Evolutionary conservation across 2,113 vertebrate genomes (phyloP), one percentile per base, ranked within the genome.

Genomic region (Erpornis zantholeuca): DNA sequence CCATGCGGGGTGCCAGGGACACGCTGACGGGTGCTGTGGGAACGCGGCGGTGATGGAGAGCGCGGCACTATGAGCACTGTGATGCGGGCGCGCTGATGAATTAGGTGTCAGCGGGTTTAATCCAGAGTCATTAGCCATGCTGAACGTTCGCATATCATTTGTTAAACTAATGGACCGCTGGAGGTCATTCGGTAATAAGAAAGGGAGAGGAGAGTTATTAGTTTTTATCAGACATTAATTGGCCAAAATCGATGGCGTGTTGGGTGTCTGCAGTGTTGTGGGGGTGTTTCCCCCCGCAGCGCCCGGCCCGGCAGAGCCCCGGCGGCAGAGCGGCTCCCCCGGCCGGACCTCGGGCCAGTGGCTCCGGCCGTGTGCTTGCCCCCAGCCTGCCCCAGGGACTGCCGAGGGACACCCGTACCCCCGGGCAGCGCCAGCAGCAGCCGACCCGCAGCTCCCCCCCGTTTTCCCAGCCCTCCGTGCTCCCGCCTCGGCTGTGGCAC

Each of bases 161-260:
- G 88, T 95, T 93, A 93, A 72, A 65, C 95, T 94, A 95, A 97
- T 97, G 86, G 78, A 86, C 94, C 25, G 92, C 97, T 94, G 90
- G 95, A 96, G 96, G 97, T 96, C 95, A 94, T 86, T 88, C 2
- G 7, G 73, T 84, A 97, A 96, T 91, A 89, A 96, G 91, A 87
- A 76, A 91, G 76, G 72, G 92, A 94, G 82, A 94, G 93, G 50
- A 91, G 78, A 88, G 76, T 81, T 88, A 94, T 96, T 91, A 77
- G 81, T 96, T 97, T 87, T 81, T 95, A 95, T 94, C 94, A 94
- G 94, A 78, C 91, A 57, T 94, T 94, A 97, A 97, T 94, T 96
- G 90, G 86, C 91, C 69, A 8, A 49, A 92, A 96, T 97, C 38
- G 83, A 97, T 97, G 25, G 77, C 78, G 89, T 57, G 56, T 66